Percentiles rank a stretch among this genome's conserved stretches.
phyloP scores from a whole-genome alignment of 2,888 invertebrate genomes.

The Nomada ferruginata region DNA sequence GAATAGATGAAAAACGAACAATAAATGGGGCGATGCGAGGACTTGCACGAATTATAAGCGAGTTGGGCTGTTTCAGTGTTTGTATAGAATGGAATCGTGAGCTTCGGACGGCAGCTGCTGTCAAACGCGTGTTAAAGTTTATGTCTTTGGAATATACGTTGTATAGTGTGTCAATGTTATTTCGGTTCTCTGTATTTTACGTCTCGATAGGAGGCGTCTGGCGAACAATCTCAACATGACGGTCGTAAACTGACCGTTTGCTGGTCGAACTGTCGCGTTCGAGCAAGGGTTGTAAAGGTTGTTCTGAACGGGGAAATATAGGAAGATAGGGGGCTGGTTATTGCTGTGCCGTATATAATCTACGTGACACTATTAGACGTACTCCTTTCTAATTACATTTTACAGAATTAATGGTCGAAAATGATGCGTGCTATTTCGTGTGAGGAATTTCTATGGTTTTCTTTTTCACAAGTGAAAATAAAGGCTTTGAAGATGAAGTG shows the following conservation, averaged over 20 bases:
- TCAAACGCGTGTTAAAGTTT: constrained; percentile 27
- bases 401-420: background rate
- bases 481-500: background rate
- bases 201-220: background rate
- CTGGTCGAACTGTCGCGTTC: background rate
- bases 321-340: background rate
- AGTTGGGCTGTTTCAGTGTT: constrained; percentile 1
- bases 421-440: background rate
- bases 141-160: constrained; percentile 1
- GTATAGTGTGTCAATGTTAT: constrained; percentile 13
- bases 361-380: background rate
- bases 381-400: background rate
- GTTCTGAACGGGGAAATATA: background rate
- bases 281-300: constrained; percentile 1
- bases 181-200: constrained; percentile 9
- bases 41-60: too few relatives aligned
- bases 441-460: background rate
- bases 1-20: too few relatives aligned
- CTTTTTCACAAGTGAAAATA: too few relatives aligned
- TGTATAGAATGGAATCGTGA: constrained; percentile 23
- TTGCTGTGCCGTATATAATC: background rate
- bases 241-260: constrained; percentile 48
- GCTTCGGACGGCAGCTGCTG: constrained; percentile 11
- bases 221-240: constrained; percentile 26
- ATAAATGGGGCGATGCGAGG: background rate